Base-by-base conservation (phyloP, 2,113 vertebrate species). In the Platysternon megacephalum region DNA sequence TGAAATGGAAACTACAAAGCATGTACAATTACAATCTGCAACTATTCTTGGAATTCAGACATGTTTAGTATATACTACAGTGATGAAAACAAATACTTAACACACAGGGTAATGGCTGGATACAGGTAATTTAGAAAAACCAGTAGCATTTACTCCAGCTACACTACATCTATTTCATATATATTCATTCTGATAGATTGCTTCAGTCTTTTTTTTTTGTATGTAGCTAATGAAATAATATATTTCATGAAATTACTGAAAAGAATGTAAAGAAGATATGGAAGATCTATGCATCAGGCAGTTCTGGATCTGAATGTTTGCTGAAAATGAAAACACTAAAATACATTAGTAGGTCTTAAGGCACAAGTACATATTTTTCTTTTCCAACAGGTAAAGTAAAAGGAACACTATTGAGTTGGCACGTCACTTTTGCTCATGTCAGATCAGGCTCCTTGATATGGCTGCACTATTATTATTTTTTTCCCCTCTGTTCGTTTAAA, bases 11-110 rank as follows among this genome's bases (percentile, higher is more conserved):
- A 88, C 93, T 83, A 96, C 86, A 96, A 91, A 95, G 91, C 53
- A n/a, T 95, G 52, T 94, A 87, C 87, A 96, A 97, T 97, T 97
- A 96, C 87, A 87, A 89, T 96, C 96, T 53, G 32, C 56, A 35
- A 39, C 95, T 97, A 91, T 97, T 97, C 97, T 97, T 97, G 96
- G 96, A 55, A 84, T 44, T 56, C 79, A 86, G 84, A 74, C 85
- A 46, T 96, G 91, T 97, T 95, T 95, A 92, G 93, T 95, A 88
- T 93, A 48, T 95, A 89, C 56, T 68, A 48, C 89, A 89, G 92
- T 91, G 96, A 93, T 96, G 82, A 95, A 95, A 95, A 93, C 72
- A 97, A 97, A 94, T 94, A 83, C 58, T 95, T 29, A 19, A 35
- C 39, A 51, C 29, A 55, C 51, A 39, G 29, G 35, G 42, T 53